phyloP scores from a whole-genome alignment of 2,888 invertebrate genomes.

The Parnassius glacialis region DNA sequence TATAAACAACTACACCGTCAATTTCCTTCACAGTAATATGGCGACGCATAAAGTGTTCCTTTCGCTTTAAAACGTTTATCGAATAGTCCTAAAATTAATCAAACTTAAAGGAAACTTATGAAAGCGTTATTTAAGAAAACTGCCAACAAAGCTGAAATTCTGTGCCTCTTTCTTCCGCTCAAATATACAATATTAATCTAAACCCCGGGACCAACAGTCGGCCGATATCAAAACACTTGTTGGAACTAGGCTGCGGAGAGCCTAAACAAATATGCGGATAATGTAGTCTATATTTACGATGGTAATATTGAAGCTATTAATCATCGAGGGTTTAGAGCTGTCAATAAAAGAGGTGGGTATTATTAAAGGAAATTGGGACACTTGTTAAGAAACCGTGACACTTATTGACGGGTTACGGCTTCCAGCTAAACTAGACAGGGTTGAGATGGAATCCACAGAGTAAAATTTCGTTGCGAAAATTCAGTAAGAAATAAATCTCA shows the following conservation, averaged over 20 bases:
- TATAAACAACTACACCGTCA: too few relatives aligned
- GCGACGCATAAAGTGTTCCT: too few relatives aligned
- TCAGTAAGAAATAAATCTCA: background rate
- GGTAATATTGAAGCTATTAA: slow-evolving; percentile 33
- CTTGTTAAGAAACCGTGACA: slow-evolving; percentile 25
- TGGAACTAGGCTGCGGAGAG: slow-evolving; percentile 20
- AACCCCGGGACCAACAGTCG: slow-evolving; percentile 20
- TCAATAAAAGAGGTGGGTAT: slow-evolving; percentile 24
- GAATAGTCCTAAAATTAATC: too few relatives aligned
- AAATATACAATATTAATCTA: slow-evolving; percentile 16
- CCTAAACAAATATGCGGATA: slow-evolving; percentile 32
- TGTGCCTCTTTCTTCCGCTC: slow-evolving; percentile 9
- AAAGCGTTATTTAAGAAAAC: background rate
- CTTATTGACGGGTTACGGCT: slow-evolving; percentile 11
- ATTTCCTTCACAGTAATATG: too few relatives aligned
- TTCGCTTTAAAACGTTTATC: too few relatives aligned
- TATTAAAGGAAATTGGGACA: slow-evolving; percentile 28
- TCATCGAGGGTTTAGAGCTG: slow-evolving; percentile 24
- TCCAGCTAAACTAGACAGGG: slow-evolving; percentile 12
- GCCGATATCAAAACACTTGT: slow-evolving; percentile 29
- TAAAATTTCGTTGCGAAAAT: background rate
- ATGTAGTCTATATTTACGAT: slow-evolving; percentile 29
- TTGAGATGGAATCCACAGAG: slow-evolving; percentile 22
- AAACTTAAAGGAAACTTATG: background rate
- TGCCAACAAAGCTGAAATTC: background rate